phyloP scores from a whole-genome alignment of 1,140 invertebrate species.

The Drosophila sproati region DNA sequence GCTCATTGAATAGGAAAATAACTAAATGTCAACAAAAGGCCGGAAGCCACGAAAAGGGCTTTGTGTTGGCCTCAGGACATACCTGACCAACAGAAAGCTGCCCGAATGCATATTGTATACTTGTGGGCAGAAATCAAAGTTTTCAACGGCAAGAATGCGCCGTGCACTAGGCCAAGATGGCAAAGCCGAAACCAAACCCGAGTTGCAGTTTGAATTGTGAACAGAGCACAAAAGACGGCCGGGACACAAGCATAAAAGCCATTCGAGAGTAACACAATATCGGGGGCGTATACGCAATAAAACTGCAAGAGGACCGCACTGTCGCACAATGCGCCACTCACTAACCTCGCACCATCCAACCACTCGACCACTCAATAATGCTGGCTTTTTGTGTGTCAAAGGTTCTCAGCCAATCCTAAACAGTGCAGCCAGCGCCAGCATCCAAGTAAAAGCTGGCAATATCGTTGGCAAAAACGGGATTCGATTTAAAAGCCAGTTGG shows the following conservation, averaged over 20 bases:
- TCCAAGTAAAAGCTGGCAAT: background rate
- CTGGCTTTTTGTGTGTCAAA: constrained; percentile 74
- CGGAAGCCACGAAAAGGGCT: constrained; percentile 14
- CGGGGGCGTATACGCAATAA: constrained; percentile 73
- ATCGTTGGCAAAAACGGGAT: constrained; percentile 28
- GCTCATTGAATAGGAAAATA: constrained; percentile 37
- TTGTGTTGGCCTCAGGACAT: constrained; percentile 7
- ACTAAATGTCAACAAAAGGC: constrained; percentile 29
- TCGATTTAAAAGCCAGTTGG: constrained; percentile 52
- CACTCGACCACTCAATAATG: constrained; percentile 73
- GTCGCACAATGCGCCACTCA: constrained; percentile 41
- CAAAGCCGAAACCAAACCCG: background rate
- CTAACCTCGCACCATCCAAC: constrained; percentile 8
- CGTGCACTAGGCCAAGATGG: constrained; percentile 12
- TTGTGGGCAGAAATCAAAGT: constrained; percentile 21
- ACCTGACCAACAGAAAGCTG: background rate
- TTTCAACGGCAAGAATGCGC: constrained; percentile 12
- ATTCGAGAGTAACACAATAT: constrained; percentile 53
- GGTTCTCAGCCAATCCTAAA: constrained; percentile 61
- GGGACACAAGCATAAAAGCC: constrained; percentile 55
- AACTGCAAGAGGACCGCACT: constrained; percentile 60
- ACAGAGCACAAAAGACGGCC: constrained; percentile 17
- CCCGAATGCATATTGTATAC: background rate
- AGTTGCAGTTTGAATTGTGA: background rate
- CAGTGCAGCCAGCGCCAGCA: constrained; percentile 18